Base-by-base conservation (phyloP, 92 coral and sea anemone genomes). In the Paramuricea clavata region DNA sequence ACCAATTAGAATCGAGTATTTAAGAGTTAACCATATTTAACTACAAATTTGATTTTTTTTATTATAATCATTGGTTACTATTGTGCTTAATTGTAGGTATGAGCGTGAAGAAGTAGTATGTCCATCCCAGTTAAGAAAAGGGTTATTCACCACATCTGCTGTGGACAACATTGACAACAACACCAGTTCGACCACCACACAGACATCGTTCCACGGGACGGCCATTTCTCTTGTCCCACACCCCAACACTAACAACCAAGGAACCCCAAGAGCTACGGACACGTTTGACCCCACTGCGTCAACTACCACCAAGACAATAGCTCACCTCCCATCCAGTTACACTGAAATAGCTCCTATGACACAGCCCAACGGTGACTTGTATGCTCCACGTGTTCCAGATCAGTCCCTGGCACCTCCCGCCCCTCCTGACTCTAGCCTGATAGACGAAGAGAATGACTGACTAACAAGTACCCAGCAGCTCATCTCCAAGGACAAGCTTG, bases 361-460 rank as follows among this genome's bases (percentile, higher is more conserved):
- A 7, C 70, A 4, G 25, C 70, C 35, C 2, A 13, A 2, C 35
- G 25, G 35, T 62, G 70, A 62, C 34, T 30, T 62, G 0, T 8
- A 62, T 13, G 35, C 34, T 12, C 70, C 35, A 5, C 1, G 17
- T 8, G 65, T n/a, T 5, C 65, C 27, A 23, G 17, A n/a, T 8
- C 2, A 8, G 31, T n/a, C 5, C 6, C 15, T 49, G 21, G 65
- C 27, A 1, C 1, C 33, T n/a, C 65, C 27, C 6, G 16, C 30
- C 27, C 5, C 47, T 6, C 28, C 21, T 9, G n/a, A 3, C 15
- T 26, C 3, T 6, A 16, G 27, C 0, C 10, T n/a, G 65, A 1
- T 2, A 7, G 65, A 84, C 34, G 32, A 36, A 1, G 81, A 83
- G 49, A 16, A 30, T 31, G 87, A 86, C 31, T 86, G 89, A 85